Evolutionary conservation across 2,797 vertebrate species (phyloP).

Genomic region (Onychomys arenicola): DNA sequence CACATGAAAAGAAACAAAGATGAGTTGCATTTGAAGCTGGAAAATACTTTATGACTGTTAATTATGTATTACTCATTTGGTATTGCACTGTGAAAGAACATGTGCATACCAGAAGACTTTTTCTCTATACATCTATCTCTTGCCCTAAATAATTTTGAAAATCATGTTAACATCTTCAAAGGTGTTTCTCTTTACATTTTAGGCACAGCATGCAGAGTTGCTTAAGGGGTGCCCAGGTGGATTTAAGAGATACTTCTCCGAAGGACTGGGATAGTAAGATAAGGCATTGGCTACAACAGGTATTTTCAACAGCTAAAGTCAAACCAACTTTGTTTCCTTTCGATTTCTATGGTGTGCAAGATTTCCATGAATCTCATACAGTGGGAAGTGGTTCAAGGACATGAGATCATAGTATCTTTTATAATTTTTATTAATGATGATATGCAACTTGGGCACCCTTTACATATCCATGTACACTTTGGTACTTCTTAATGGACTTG

Average conservation of each 20-base stretch:
- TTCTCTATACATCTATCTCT: background rate
- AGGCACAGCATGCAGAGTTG: background rate
- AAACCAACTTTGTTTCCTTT: constrained; percentile 52
- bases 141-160: background rate
- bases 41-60: background rate
- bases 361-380: constrained; percentile 55
- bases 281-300: constrained; percentile 64
- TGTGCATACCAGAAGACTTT: background rate
- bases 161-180: background rate
- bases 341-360: constrained; percentile 18
- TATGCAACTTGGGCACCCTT: fast-evolving
- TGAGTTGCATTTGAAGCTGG: background rate
- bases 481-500: constrained; percentile 15
- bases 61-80: background rate
- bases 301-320: constrained; percentile 63
- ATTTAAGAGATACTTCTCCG: constrained; percentile 69
- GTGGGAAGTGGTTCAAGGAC: background rate
- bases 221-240: constrained; percentile 37
- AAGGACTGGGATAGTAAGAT: constrained; percentile 75
- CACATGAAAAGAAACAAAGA: background rate
- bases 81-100: background rate
- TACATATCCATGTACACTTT: background rate
- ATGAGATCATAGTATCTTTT: background rate
- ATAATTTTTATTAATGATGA: background rate
- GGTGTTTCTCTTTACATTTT: background rate